Percentiles rank a stretch among this genome's conserved stretches.
Evolutionary conservation across 2,888 invertebrate genomes (phyloP).

Genomic region (Apotomis turbidana): DNA sequence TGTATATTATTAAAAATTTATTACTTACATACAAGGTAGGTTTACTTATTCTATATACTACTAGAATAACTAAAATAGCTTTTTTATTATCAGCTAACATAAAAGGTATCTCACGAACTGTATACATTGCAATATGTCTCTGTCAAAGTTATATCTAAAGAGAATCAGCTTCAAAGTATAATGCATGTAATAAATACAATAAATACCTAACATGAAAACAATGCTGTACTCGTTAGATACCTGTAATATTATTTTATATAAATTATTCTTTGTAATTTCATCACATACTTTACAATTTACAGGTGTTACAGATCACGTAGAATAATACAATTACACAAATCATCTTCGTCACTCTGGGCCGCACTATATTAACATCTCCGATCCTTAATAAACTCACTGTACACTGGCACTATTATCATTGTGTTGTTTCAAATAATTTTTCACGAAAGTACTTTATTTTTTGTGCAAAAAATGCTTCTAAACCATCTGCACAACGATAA

Average conservation of each 20-base stretch:
- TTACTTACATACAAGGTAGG: constrained; percentile 80
- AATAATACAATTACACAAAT: constrained; percentile 54
- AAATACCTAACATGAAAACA: constrained; percentile 74
- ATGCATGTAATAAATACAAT: constrained; percentile 79
- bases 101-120: constrained; percentile 71
- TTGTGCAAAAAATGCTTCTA: constrained; percentile 97
- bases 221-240: constrained; percentile 66
- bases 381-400: constrained; percentile 54
- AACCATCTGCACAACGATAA: constrained; percentile 97
- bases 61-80: constrained; percentile 71
- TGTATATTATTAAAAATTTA: constrained; percentile 77
- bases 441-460: constrained; percentile 95
- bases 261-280: constrained; percentile 74
- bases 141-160: constrained; percentile 61
- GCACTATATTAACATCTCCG: constrained; percentile 44
- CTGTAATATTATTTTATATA: constrained; percentile 62
- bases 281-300: constrained; percentile 77
- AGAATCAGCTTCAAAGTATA: constrained; percentile 68
- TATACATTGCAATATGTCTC: constrained; percentile 65
- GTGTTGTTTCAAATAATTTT: constrained; percentile 88
- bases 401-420: constrained; percentile 75
- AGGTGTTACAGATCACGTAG: constrained; percentile 66
- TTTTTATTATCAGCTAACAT: constrained; percentile 76
- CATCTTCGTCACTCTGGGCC: constrained; percentile 43
- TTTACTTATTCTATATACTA: constrained; percentile 76